These are phyloP conservation scores for Tenodera sinensis DNA, from an alignment of 2,888 invertebrate species.

Conservation along the genomic window DNA sequence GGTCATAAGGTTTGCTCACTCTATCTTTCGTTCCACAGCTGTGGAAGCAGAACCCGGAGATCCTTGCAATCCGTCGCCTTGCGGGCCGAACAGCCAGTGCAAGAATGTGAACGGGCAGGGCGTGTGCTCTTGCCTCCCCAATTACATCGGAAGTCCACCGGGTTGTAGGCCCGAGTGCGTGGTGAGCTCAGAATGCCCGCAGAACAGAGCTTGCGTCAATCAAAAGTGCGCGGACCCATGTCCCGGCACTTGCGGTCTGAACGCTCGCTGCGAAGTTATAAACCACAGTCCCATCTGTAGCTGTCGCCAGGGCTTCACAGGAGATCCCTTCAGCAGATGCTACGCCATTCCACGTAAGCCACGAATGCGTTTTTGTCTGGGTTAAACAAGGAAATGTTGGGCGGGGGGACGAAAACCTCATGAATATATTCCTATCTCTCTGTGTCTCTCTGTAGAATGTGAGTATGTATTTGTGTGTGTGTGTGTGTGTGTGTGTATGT, in stretches of 20 bases:
- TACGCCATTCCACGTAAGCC: slow-evolving; percentile 39
- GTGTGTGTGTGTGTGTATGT: too few species aligned
- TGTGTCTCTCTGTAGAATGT: too few species aligned
- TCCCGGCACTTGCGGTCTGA: slow-evolving; percentile 65
- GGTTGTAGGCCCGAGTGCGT: slow-evolving; percentile 70
- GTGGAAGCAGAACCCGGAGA: slow-evolving; percentile 31
- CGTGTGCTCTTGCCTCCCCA: slow-evolving; percentile 64
- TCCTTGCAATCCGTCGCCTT: slow-evolving; percentile 62
- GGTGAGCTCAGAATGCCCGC: slow-evolving; percentile 66
- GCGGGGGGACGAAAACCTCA: background rate
- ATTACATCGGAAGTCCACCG: slow-evolving; percentile 62
- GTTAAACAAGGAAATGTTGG: background rate
- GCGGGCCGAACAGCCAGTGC: slow-evolving; percentile 62
- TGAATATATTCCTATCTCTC: too few species aligned
- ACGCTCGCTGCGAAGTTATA: slow-evolving; percentile 68
- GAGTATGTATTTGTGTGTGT: too few species aligned
- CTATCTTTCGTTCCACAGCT: background rate
- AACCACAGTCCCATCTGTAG: slow-evolving; percentile 73
- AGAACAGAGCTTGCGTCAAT: slow-evolving; percentile 65
- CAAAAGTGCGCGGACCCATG: slow-evolving; percentile 71
- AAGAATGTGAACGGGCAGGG: slow-evolving; percentile 60
- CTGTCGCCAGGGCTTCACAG: slow-evolving; percentile 62
- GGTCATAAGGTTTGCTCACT: background rate
- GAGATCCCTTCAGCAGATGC: slow-evolving; percentile 55
- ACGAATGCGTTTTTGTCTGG: slow-evolving; percentile 34